Evolutionary conservation across 2,113 vertebrate genomes (phyloP), one percentile per base, ranked within the genome.

Genomic region (Osmerus eperlanus): DNA sequence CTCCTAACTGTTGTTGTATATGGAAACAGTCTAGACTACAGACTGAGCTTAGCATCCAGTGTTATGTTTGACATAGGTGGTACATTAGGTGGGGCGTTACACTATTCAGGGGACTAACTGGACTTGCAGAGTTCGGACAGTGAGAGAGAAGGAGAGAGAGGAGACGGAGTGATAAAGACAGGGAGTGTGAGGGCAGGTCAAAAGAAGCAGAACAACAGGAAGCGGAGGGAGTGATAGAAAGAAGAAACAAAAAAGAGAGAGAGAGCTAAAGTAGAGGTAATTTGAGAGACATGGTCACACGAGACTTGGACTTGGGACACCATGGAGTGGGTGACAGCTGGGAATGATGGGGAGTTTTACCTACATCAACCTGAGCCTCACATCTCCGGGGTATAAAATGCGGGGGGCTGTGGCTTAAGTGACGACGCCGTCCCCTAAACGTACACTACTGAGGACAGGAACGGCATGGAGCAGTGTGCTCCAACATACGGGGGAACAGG

Each of bases 331-430:
- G 76, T 60, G 70, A 81, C 60, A 69, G 65, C 68, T 80, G 83
- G 76, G 59, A 60, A 73, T 32, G 75, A 85, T 80, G 77, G 80
- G 79, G 64, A 62, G 28, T 64, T 79, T 90, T 90, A 90, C 88
- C 90, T 91, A 91, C 68, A 84, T 83, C 78, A 88, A 86, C 83
- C 89, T 88, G 83, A 87, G 77, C 75, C 79, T 88, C 85, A 81
- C 81, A 73, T 73, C 84, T 81, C 77, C 69, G 76, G 82, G 81
- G 77, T 85, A 84, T 89, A 83, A 82, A 47, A 85, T 71, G 75
- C 80, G 78, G 72, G 2, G 25, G 29, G 75, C 70, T 6, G 84
- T 86, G 78, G 84, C 70, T 6, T 36, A 74, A 84, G 80, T 81
- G 79, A 75, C 82, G 56, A 78, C 81, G 78, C 66, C 73, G 65